phyloP scores from a whole-genome alignment of 2,888 invertebrate genomes.

The Neoascia interrupta region DNA sequence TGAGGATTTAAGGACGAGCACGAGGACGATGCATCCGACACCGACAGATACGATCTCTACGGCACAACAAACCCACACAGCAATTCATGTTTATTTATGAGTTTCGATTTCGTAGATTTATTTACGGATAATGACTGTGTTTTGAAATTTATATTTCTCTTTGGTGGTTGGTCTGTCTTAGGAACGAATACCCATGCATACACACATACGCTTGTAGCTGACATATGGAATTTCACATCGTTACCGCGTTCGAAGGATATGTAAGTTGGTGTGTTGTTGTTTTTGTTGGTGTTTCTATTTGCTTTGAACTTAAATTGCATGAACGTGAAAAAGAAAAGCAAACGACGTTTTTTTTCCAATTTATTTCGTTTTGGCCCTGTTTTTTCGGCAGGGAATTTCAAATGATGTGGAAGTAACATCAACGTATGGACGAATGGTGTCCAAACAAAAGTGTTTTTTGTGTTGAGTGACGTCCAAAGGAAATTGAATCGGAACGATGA shows the following conservation, averaged over 20 bases:
- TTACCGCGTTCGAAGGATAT: constrained; percentile 7
- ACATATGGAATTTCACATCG: constrained; percentile 40
- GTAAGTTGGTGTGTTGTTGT: not conserved
- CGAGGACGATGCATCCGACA: constrained; percentile 17
- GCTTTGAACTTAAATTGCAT: constrained; percentile 48
- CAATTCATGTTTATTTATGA: constrained; percentile 62
- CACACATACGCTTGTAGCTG: not conserved
- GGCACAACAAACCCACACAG: constrained; percentile 8
- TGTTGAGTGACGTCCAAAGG: constrained; percentile 33
- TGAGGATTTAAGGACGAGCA: not conserved
- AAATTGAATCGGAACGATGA: constrained; percentile 44
- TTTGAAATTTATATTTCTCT: constrained; percentile 45
- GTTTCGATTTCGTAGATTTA: constrained; percentile 64
- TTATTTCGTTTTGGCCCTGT: constrained; percentile 4
- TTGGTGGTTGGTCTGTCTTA: not conserved
- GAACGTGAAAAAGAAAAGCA: constrained; percentile 25
- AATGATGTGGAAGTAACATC: constrained; percentile 42
- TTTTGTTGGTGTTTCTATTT: constrained; percentile 24
- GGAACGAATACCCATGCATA: not conserved
- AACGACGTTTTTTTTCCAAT: constrained; percentile 2
- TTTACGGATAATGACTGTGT: constrained; percentile 61
- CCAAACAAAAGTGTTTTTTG: constrained; percentile 10
- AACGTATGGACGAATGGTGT: constrained; percentile 30
- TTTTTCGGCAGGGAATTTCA: constrained; percentile 15
- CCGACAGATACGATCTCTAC: constrained; percentile 9